These are phyloP conservation scores for Saguinus imperator DNA, from an alignment of 2,113 vertebrate species.

Conservation along the genomic window DNA sequence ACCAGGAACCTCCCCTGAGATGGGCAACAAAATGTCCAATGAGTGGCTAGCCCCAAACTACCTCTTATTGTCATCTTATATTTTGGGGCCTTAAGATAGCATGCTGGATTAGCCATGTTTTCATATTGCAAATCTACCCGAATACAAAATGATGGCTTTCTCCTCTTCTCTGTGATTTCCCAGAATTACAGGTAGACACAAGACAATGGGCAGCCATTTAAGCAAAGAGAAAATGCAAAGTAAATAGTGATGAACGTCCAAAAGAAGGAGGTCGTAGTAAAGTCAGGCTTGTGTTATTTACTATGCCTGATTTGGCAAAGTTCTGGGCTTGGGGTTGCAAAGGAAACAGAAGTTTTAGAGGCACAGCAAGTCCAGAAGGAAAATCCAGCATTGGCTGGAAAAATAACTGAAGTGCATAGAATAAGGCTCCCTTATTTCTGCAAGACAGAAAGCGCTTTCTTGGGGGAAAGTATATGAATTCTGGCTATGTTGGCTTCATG, in stretches of 20 bases:
- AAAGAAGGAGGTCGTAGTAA: neutral
- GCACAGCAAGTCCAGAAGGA: neutral
- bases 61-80: neutral
- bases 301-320: neutral
- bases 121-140: neutral
- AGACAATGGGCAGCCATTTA: neutral
- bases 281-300: neutral
- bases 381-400: neutral
- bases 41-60: neutral
- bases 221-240: neutral
- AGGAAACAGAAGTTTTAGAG: neutral
- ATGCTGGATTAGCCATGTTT: neutral
- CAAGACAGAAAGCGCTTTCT: neutral
- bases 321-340: neutral
- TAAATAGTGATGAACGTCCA: neutral
- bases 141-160: neutral
- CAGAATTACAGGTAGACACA: neutral
- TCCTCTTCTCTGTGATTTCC: neutral
- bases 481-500: neutral
- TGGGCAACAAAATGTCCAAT: neutral
- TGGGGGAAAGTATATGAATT: neutral
- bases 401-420: neutral
- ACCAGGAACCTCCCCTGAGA: neutral
- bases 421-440: neutral
- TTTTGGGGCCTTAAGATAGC: neutral